Evolutionary conservation across 2,888 invertebrate genomes (phyloP), one percentile per base, ranked within the genome.

Genomic region (Drosophila ustulata): DNA sequence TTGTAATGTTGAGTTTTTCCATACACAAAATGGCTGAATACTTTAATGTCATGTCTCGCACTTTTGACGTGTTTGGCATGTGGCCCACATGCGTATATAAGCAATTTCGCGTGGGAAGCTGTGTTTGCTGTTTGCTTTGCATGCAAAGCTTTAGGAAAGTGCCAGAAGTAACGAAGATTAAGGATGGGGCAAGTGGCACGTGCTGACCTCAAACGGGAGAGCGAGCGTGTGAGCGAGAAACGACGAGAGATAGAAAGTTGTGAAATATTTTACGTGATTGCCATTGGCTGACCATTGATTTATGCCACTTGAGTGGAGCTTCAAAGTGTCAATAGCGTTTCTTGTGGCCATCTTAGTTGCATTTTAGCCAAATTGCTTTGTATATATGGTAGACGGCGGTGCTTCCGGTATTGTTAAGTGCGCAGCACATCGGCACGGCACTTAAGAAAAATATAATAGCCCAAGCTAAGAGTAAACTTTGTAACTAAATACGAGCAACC

Each of bases 101-200:
- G 13, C 18, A 7, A 9, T 53, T 41, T 53, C 51, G 28, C 23
- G 46, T 46, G 28, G 45, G 61, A 45, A 45, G 62, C 28, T 47
- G 30, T 57, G 58, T 58, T n/a, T 66, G 72, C 53, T 65, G 82
- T 79, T 89, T 87, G 80, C 80, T 79, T 77, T 72, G 77, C 89
- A 89, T 84, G 88, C 85, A 81, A 87, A 83, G 87, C 82, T 79
- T 79, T 75, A 71, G 80, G 70, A 82, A 86, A 83, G 82, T 89
- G 90, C 90, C 89, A 89, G 88, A 88, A 77, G 84, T 80, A 89
- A 88, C 87, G 89, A 88, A 88, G 87, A 88, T 88, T 88, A 89
- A 88, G 85, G 78, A 87, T 70, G 89, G 78, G 71, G 79, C 51
- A 87, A 70, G 4, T 78, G 70, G 82, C 85, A 89, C 88, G 85